Evolutionary conservation across 1,140 invertebrate species (phyloP).

Genomic region (Bemisia tabaci): DNA sequence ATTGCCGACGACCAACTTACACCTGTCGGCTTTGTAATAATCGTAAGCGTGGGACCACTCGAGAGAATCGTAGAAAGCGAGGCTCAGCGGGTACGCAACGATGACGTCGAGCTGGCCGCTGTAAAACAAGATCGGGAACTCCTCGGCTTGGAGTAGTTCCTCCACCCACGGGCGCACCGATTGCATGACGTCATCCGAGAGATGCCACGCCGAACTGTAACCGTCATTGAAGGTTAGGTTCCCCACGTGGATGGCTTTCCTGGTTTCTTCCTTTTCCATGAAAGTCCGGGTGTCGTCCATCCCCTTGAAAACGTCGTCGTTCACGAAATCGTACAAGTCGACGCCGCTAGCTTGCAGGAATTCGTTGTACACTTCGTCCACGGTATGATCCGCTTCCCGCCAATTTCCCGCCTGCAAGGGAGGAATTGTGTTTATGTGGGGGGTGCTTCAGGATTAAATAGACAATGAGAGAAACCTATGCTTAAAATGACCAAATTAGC

Average conservation of each 20-base stretch:
- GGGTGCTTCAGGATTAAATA: too few relatives aligned
- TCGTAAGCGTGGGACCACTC: constrained; percentile 31
- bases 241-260: constrained; percentile 66
- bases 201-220: constrained; percentile 46
- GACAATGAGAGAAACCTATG: too few relatives aligned
- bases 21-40: constrained; percentile 29
- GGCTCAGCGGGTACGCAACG: constrained; percentile 60
- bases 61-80: constrained; percentile 45
- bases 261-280: constrained; percentile 8
- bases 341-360: too few relatives aligned
- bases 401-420: too few relatives aligned
- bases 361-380: too few relatives aligned
- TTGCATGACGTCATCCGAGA: constrained; percentile 69
- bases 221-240: constrained; percentile 37
- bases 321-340: too few relatives aligned
- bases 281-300: constrained; percentile 34
- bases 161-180: constrained; percentile 60
- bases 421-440: too few relatives aligned
- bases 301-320: too few relatives aligned
- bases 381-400: too few relatives aligned
- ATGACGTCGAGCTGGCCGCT: too few relatives aligned
- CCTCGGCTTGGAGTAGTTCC: constrained; percentile 42
- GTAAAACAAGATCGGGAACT: constrained; percentile 49
- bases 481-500: too few relatives aligned
- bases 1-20: too few relatives aligned